A percentile compares a stretch with the other conserved stretches of the same genome.
These are phyloP conservation scores for Danionella cerebrum DNA, from an alignment of 2,113 vertebrate genomes.

Conservation along the genomic window DNA sequence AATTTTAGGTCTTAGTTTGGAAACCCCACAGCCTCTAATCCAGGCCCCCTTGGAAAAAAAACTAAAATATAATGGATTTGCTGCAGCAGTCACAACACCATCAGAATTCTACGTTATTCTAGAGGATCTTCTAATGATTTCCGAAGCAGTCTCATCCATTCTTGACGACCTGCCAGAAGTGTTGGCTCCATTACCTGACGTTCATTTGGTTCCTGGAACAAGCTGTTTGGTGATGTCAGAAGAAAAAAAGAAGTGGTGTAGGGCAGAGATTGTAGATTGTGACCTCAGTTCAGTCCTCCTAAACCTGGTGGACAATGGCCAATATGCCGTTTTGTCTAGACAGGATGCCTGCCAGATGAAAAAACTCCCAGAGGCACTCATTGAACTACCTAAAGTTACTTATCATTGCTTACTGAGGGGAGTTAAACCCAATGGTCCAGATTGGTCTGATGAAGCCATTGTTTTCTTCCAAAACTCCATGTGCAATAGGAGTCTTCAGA, in stretches of 20 bases:
- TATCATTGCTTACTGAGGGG: conserved; percentile 67
- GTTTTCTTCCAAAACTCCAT: conserved; percentile 64
- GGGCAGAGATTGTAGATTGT: conserved; percentile 66
- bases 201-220: conserved; percentile 56
- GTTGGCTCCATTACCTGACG: conserved; percentile 54
- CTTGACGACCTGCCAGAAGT: conserved; percentile 61
- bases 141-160: conserved; percentile 58
- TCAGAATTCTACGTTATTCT: conserved; percentile 72
- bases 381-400: conserved; percentile 60
- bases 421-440: conserved; percentile 53
- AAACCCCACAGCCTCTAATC: conserved; percentile 30
- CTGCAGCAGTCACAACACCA: conserved; percentile 63
- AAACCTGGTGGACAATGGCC: conserved; percentile 72
- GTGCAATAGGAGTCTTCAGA: conserved; percentile 57
- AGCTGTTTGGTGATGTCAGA: conserved; percentile 66
- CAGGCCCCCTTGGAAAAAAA: conserved; percentile 53
- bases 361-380: conserved; percentile 59
- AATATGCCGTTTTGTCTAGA: conserved; percentile 51
- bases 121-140: conserved; percentile 57
- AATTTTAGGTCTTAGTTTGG: neutral
- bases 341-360: conserved; percentile 59
- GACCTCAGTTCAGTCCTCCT: conserved; percentile 53
- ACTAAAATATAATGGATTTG: conserved; percentile 56
- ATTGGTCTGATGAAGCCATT: conserved; percentile 70
- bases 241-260: conserved; percentile 66